Evolutionary conservation across 2,797 vertebrate species (phyloP).

Genomic region (Potorous gilbertii): DNA sequence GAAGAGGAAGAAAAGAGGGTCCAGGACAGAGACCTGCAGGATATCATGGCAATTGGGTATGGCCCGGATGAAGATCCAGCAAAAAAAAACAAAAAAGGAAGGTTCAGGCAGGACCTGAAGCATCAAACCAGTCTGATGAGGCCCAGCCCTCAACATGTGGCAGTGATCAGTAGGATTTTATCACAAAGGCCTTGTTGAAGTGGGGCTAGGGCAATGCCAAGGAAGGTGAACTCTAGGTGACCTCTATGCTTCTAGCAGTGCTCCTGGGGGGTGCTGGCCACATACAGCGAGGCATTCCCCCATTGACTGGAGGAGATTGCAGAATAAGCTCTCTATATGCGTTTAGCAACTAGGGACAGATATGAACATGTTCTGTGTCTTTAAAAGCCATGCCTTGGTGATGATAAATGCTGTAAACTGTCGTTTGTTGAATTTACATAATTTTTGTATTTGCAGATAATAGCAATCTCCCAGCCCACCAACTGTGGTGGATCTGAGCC

Average conservation of each 20-base stretch:
- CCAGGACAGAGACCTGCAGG: background rate
- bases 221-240: background rate
- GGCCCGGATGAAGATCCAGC: background rate
- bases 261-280: background rate
- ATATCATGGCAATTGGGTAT: background rate
- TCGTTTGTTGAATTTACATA: constrained; percentile 1
- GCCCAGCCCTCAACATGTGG: background rate
- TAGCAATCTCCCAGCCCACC: background rate
- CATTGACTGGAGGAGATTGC: background rate
- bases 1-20: background rate
- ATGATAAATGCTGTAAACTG: constrained; percentile 4
- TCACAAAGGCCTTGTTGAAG: background rate
- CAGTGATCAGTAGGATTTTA: background rate
- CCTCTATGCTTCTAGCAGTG: background rate
- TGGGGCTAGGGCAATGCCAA: background rate
- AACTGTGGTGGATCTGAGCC: background rate
- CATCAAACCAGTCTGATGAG: background rate
- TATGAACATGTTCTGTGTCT: background rate
- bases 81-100: background rate
- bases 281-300: background rate
- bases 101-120: background rate
- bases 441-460: constrained; percentile 6
- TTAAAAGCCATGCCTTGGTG: constrained; percentile 1
- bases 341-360: background rate
- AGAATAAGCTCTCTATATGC: background rate